A percentile compares a stretch with the other conserved stretches of the same genome.
These are phyloP conservation scores for Pararge aegeria DNA, from an alignment of 1,140 invertebrate species.

Conservation along the genomic window DNA sequence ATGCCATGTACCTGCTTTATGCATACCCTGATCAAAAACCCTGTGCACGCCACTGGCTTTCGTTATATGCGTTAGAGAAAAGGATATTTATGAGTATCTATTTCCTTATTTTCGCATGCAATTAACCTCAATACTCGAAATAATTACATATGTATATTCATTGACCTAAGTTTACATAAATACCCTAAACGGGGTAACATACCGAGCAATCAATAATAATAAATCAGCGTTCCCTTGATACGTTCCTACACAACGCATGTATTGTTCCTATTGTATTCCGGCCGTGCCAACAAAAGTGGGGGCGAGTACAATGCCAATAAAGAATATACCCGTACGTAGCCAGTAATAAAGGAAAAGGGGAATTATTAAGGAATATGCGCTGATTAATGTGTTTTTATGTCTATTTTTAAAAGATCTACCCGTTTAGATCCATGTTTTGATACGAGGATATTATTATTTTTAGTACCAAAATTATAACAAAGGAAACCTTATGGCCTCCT, in stretches of 20 bases:
- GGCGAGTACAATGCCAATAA: conserved; percentile 28
- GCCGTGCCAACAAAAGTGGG: conserved; percentile 27
- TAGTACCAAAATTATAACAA: not conserved
- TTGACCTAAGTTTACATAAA: too few relatives aligned
- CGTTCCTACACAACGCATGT: not conserved
- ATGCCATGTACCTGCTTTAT: too few relatives aligned
- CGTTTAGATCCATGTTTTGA: not conserved
- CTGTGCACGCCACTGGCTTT: too few relatives aligned
- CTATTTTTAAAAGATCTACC: not conserved
- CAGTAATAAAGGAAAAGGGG: conserved; percentile 19
- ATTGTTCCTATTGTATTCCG: conserved; percentile 33
- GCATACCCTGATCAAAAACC: too few relatives aligned
- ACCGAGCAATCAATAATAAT: conserved; percentile 19
- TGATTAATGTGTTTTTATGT: conserved; percentile 2
- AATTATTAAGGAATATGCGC: conserved; percentile 16
- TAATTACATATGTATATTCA: too few relatives aligned
- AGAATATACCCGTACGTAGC: conserved; percentile 1
- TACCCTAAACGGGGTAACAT: not conserved
- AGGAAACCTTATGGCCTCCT: too few relatives aligned
- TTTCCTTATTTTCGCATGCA: too few relatives aligned
- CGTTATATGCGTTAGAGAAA: too few relatives aligned
- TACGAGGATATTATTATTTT: not conserved
- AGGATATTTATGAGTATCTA: too few relatives aligned
- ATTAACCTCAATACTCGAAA: too few relatives aligned
- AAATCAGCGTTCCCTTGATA: conserved; percentile 16